phyloP scores from a whole-genome alignment of 2,797 vertebrate species.

The Apogon talboti region DNA sequence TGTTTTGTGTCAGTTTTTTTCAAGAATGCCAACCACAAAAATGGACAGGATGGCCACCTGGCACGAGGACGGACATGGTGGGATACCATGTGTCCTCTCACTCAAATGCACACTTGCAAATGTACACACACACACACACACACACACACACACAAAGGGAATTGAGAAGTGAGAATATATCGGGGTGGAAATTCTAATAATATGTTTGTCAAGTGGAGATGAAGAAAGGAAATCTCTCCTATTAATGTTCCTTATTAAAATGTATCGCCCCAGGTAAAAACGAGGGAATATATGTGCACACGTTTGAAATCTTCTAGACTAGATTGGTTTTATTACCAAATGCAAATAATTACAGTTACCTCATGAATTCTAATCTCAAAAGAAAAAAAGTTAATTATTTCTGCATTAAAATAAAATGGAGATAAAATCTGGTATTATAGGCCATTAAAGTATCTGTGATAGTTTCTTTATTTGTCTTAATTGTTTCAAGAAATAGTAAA shows the following conservation, averaged over 20 bases:
- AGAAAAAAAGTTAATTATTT: constrained; percentile 39
- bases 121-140: constrained; percentile 22
- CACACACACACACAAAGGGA: constrained; percentile 14
- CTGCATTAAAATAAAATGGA: constrained; percentile 23
- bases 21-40: constrained; percentile 61
- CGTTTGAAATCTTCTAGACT: constrained; percentile 31
- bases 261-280: constrained; percentile 38
- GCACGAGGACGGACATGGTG: constrained; percentile 63
- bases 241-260: constrained; percentile 55
- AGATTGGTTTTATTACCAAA: constrained; percentile 51
- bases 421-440: constrained; percentile 40
- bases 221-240: constrained; percentile 14
- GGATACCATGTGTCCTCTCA: constrained; percentile 74
- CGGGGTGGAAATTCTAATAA: constrained; percentile 22
- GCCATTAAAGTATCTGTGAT: constrained; percentile 16
- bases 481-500: too few species aligned
- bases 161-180: background rate
- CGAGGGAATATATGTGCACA: constrained; percentile 1
- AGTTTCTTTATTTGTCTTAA: constrained; percentile 9
- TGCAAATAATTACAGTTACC: constrained; percentile 61
- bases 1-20: constrained; percentile 36
- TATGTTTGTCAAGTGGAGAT: constrained; percentile 46
- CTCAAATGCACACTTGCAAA: constrained; percentile 41
- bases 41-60: constrained; percentile 76
- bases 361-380: constrained; percentile 53